These are phyloP conservation scores for Heliconius hewitsoni DNA, from an alignment of 1,140 invertebrate genomes.

Conservation along the genomic window DNA sequence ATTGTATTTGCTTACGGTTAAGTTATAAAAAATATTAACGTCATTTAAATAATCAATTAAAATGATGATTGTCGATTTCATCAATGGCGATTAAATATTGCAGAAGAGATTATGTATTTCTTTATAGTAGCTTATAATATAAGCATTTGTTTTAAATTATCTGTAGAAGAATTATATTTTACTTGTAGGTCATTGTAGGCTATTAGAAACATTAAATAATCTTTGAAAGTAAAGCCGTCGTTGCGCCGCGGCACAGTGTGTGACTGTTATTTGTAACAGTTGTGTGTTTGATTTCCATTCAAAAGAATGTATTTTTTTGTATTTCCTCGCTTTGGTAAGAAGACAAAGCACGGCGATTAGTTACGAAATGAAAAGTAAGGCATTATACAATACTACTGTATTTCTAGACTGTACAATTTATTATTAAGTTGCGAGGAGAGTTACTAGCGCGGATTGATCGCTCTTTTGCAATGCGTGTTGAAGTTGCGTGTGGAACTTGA, in stretches of 20 bases:
- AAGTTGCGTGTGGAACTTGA: constrained; percentile 38
- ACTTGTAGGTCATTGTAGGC: neutral
- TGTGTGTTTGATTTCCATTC: too few species aligned
- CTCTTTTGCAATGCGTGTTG: neutral
- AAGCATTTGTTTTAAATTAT: neutral
- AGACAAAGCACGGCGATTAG: too few species aligned
- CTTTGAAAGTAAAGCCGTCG: neutral
- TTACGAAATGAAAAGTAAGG: neutral
- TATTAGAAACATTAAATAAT: neutral
- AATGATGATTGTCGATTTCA: neutral
- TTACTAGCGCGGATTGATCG: neutral
- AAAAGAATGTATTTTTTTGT: too few species aligned
- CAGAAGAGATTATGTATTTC: neutral
- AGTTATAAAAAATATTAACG: neutral
- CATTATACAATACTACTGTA: neutral
- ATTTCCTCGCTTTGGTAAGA: too few species aligned
- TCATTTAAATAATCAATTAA: neutral
- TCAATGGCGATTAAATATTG: neutral
- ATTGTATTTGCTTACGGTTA: neutral
- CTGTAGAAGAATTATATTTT: constrained; percentile 3
- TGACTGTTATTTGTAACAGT: too few species aligned
- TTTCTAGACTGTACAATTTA: neutral
- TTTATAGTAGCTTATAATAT: neutral
- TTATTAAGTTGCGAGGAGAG: neutral
- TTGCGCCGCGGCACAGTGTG: too few species aligned